Evolutionary conservation across 2,113 vertebrate species (phyloP).

Genomic region (Ochotona curzoniae): DNA sequence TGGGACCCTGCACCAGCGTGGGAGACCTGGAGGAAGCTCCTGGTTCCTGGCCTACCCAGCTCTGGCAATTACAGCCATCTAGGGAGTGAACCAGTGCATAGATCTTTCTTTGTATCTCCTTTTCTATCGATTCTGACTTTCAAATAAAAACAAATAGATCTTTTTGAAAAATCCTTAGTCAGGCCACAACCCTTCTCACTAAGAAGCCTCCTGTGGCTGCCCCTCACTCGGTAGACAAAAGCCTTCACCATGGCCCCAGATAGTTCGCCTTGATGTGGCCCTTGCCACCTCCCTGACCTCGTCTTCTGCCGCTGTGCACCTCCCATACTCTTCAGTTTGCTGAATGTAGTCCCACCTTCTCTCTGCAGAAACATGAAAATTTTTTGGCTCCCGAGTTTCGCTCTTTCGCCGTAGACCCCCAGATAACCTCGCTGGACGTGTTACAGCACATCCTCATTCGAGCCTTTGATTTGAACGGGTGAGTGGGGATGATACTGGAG

Average conservation of each 20-base stretch:
- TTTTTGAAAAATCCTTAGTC: slow-evolving; percentile 24
- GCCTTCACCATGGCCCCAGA: not conserved
- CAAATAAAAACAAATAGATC: no score
- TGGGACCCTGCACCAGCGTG: no score
- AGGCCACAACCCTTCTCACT: not conserved
- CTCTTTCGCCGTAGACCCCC: slow-evolving; percentile 96
- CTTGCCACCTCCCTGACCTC: not conserved
- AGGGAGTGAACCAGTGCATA: no score
- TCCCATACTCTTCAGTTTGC: not conserved
- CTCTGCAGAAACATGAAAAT: slow-evolving; percentile 92
- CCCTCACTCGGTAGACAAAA: slow-evolving; percentile 17
- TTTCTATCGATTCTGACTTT: no score
- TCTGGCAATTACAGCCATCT: no score
- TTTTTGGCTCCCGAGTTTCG: slow-evolving; percentile 92
- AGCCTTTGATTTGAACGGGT: slow-evolving; percentile 96
- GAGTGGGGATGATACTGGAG: slow-evolving; percentile 74
- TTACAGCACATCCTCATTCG: slow-evolving; percentile 96
- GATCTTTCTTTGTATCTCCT: no score
- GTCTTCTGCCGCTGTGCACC: not conserved
- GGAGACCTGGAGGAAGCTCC: no score
- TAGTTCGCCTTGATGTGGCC: not conserved
- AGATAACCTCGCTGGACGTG: slow-evolving; percentile 96
- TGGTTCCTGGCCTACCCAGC: no score
- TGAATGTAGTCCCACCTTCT: slow-evolving; percentile 34
- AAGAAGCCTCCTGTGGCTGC: not conserved